Evolutionary conservation across 2,888 invertebrate species (phyloP), one percentile per base, ranked within the genome.

Genomic region (Mimas tiliae): DNA sequence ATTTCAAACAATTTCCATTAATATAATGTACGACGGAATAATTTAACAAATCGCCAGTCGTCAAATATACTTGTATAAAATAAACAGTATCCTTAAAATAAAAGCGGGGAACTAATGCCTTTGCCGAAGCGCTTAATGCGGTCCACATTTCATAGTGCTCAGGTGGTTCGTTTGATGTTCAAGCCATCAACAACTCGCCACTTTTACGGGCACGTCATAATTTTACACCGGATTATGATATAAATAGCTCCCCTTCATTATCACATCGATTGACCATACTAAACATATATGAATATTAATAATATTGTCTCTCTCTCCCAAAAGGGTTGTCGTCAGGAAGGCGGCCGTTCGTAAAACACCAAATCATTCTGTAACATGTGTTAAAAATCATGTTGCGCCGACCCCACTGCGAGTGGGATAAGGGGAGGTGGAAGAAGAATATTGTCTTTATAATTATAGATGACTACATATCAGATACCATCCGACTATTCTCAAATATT

Each of bases 111-210:
- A 79, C 68, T 76, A 75, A 77, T 79, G 70, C 64, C 52, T 64
- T 65, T 74, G 68, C 69, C 66, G 73, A 69, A 55, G 65, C 63
- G 65, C 64, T 73, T 79, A 83, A 81, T 81, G 75, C 65, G 69
- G 72, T 72, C 80, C 76, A 81, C 79, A 79, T 77, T 76, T 83
- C 80, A 74, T 71, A 72, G 73, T 27, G 77, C 83, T 76, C 83
- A 83, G 84, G 84, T 83, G 83, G 72, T 73, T 69, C 62, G 67
- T 71, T 72, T 73, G 72, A 72, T 67, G 73, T 69, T 70, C 47
- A 68, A 65, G 53, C 71, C 77, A 81, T 79, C 78, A 81, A 78
- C 75, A 80, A 80, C 79, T 70, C 72, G 65, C 68, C 72, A 77
- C 73, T 77, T 80, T 79, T 75, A 73, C 70, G 72, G 71, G 68